Evolutionary conservation across 2,888 invertebrate species (phyloP).

Genomic region (Physocephala rufipes): DNA sequence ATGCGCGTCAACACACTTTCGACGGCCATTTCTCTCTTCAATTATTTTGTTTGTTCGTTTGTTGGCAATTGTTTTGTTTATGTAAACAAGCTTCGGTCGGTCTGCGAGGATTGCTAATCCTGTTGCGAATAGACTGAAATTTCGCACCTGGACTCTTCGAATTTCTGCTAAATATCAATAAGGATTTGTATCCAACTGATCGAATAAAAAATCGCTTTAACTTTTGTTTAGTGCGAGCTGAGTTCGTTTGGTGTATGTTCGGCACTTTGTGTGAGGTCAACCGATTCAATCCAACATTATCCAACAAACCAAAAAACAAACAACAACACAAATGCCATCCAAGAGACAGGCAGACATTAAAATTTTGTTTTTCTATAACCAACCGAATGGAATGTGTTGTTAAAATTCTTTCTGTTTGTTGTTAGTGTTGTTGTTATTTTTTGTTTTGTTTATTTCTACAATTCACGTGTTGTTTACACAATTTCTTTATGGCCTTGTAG

Average conservation of each 20-base stretch:
- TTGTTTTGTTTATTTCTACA: neutral
- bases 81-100: too few species aligned
- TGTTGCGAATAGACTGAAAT: neutral
- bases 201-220: neutral
- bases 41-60: neutral
- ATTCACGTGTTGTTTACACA: neutral
- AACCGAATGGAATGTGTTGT: neutral
- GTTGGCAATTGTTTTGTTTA: neutral
- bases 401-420: too few species aligned
- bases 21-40: neutral
- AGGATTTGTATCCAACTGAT: neutral
- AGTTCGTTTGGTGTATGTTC: neutral
- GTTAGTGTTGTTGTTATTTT: neutral
- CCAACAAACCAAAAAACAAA: too few species aligned
- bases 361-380: too few species aligned
- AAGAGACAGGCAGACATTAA: too few species aligned
- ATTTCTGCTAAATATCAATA: constrained; percentile 12
- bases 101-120: too few species aligned
- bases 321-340: too few species aligned
- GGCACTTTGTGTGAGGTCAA: too few species aligned
- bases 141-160: neutral
- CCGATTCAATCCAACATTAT: too few species aligned
- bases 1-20: neutral
- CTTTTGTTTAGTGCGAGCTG: neutral
- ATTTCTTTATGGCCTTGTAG: neutral